Evolutionary conservation across 1,140 invertebrate species (phyloP), one percentile per base, ranked within the genome.

Genomic region (Eubasilissa regina): DNA sequence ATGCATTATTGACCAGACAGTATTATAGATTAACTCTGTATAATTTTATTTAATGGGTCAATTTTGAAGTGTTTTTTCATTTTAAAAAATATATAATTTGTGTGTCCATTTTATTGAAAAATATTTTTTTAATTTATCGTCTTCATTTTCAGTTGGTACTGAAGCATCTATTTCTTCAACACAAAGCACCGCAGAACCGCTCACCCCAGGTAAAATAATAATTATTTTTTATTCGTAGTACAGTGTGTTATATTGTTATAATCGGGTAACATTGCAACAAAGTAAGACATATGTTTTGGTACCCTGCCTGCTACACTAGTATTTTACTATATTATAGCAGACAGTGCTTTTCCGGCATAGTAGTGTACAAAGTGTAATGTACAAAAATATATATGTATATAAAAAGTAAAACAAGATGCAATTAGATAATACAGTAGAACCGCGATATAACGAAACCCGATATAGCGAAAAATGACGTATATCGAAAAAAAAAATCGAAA

Each of bases 181-280:
- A 8, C 19, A 12, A 13, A 25, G 35, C 25, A 25, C 60, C 6
- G 60, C 60, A 0, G 25, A 64, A 35, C 8, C 35, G 35, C 60
- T 25, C 13, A 64, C 19, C 35, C 19, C 60, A 25, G 60, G 60
- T 64, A 64, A 64, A 35, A 19, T 55, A 55, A 4, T 17, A n/a
- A 55, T 17, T 55, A 15, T 15, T 55, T 17, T 55, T 6, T 0
- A 12, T n/a, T n/a, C n/a, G n/a, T n/a, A n/a, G n/a, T n/a, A n/a
- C n/a, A n/a, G n/a, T n/a, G n/a, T n/a, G n/a, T n/a, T n/a, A n/a
- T n/a, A n/a, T n/a, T n/a, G n/a, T n/a, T n/a, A n/a, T n/a, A n/a
- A n/a, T n/a, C n/a, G 48, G 48, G 7, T 12, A 11, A 11, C n/a
- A 7, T n/a, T 7, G 48, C n/a, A 0, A 3, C 0, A 3, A 12